Conservation (phyloP, 2,797 vertebrate species). For the Pseudochirops corinnae region DNA sequence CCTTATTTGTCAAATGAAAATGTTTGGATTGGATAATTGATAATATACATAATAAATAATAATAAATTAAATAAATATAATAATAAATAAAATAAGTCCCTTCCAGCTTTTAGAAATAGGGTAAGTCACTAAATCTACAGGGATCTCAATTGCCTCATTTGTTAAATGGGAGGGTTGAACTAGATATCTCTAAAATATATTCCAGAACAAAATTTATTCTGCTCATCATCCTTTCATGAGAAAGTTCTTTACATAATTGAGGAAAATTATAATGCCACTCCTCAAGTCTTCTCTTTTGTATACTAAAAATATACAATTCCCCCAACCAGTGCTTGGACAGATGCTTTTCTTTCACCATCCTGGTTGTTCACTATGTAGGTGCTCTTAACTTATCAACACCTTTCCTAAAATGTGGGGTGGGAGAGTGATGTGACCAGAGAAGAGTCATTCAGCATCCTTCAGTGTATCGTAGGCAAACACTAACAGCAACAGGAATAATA, state of each 20-base stretch:
- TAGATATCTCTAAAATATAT: background rate
- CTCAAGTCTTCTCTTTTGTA: background rate
- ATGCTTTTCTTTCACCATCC: background rate
- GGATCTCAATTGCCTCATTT: background rate
- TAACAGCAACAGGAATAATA: background rate
- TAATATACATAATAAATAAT: no score
- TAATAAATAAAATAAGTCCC: background rate
- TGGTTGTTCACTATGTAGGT: background rate
- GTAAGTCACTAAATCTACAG: background rate
- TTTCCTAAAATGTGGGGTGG: background rate
- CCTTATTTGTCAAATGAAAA: background rate
- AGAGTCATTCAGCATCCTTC: background rate
- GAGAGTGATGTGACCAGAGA: background rate
- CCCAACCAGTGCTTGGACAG: background rate
- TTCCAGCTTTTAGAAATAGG: background rate
- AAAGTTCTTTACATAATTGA: background rate
- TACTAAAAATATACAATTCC: background rate
- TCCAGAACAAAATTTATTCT: background rate
- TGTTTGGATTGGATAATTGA: background rate
- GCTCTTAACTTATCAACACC: background rate
- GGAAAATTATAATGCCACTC: background rate
- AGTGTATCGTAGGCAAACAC: background rate
- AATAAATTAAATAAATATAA: no score
- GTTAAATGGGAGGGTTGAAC: background rate
- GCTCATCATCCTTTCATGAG: background rate